Evolutionary conservation across 2,888 invertebrate species (phyloP), one percentile per base, ranked within the genome.

Genomic region (Eupeodes latifasciatus): DNA sequence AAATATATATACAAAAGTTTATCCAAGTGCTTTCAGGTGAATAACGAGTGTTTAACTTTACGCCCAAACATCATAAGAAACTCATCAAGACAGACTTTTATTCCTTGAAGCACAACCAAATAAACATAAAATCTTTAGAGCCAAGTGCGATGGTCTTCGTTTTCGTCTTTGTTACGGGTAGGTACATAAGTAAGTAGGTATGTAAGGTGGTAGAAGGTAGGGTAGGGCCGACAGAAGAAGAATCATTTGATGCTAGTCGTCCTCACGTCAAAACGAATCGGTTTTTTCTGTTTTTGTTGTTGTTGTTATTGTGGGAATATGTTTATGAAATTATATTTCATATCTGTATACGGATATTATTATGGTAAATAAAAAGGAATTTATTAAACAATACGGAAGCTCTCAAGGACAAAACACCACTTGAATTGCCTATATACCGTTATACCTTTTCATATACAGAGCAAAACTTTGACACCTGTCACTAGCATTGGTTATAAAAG

Each of bases 31-130:
- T 82, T 81, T 81, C 85, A 81, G 85, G 81, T 75, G 78, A 78
- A 82, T 81, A 78, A 86, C 82, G 85, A 82, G 78, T 82, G 74
- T 78, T 86, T 86, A 82, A 81, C 85, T 82, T 85, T 81, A 74
- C 78, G 81, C 85, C 77, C 61, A 77, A 67, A 71, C 85, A 78
- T 81, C 74, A 86, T 86, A 79, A 82, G 74, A 81, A 82, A 79
- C 82, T 82, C 85, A 81, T 82, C 85, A 82, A 79, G 44, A 69
- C 40, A 71, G 67, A 69, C 27, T 62, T 79, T 72, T 72, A 59
- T 72, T 72, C 47, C 47, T 47, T 7, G 27, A 72, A 72, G 57
- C 57, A 59, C 19, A 69, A n/a, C 72, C 44, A 72, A 53, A 71
- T 71, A 71, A 55, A 57, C 55, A 57, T 71, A 71, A 57, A 71